Evolutionary conservation across 2,113 vertebrate genomes (phyloP), one percentile per base, ranked within the genome.

Genomic region (Microcebus murinus): DNA sequence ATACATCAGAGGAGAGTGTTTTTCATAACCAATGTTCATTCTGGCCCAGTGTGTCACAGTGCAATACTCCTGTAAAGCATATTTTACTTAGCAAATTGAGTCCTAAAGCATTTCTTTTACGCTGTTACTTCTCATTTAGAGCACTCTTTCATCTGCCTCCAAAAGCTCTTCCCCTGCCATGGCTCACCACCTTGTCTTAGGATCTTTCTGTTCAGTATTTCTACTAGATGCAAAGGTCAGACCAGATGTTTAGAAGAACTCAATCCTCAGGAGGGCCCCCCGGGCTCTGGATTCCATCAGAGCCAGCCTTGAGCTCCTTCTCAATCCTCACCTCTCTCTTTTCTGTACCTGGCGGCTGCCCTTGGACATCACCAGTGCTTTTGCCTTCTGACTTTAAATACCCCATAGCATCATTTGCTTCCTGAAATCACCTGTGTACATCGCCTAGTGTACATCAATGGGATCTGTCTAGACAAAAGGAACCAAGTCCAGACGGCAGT

Each of bases 51-150:
- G 45, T 76, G 52, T 90, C 85, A 95, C 4, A 55, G 87, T 59
- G 8, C 87, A 92, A 70, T 55, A 82, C 42, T 90, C 48, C 74
- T 55, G 18, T 79, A 94, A 93, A 92, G 39, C 45, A 55, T 93
- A 83, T 76, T 93, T 94, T 94, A 94, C 83, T 50, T 59, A 85
- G 88, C n/a, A 65, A 92, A 96, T 48, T 76, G 90, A 96, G 42
- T 74, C 77, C 90, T 92, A 85, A 85, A 70, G 34, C 34, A 59
- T 90, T 92, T 90, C 71, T 96, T 92, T 94, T 61, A 36, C 15
- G 92, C 85, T 90, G 34, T 71, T 95, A 63, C 67, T 97, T 87
- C 52, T 95, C 80, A 15, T 79, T 57, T 79, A 87, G 31, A 94
- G 25, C 17, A 68, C 39, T 77, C 59, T 86, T 94, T 84, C 25